A percentile compares a stretch with the other conserved stretches of the same genome.
These are phyloP conservation scores for Meandrina meandrites DNA, from an alignment of 92 coral and sea anemone genomes.

Conservation along the genomic window DNA sequence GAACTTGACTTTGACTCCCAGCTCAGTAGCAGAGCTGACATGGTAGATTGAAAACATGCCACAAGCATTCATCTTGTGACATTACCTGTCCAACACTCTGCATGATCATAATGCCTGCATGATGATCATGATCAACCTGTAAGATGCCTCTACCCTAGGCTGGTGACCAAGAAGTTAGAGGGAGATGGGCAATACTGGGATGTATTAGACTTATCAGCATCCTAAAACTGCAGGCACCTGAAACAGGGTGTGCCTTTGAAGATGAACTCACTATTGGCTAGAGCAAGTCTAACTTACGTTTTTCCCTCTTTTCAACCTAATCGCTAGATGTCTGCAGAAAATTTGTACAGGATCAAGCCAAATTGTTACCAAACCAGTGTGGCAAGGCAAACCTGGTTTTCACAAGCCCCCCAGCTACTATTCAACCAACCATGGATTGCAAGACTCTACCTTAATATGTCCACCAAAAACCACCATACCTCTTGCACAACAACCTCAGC, in stretches of 20 bases:
- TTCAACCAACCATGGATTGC: background rate
- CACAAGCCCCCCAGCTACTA: background rate
- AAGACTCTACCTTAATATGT: no score
- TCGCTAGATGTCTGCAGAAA: slow-evolving; percentile 6
- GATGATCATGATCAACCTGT: no score
- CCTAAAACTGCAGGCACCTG: slow-evolving; percentile 22
- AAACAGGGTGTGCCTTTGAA: slow-evolving; percentile 9
- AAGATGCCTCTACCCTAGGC: slow-evolving; percentile 11
- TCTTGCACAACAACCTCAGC: no score
- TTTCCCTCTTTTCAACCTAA: slow-evolving; percentile 32
- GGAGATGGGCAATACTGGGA: background rate
- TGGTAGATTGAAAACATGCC: slow-evolving; percentile 31
- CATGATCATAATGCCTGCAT: slow-evolving; percentile 14
- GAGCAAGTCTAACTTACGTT: slow-evolving; percentile 6
- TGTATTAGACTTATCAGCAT: background rate
- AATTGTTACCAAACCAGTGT: slow-evolving; percentile 27
- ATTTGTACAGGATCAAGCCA: slow-evolving; percentile 2
- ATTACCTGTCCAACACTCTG: background rate
- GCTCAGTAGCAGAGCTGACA: slow-evolving; percentile 25
- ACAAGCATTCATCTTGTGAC: slow-evolving; percentile 22
- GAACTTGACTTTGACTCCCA: no score
- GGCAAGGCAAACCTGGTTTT: slow-evolving; percentile 5
- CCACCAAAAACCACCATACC: no score
- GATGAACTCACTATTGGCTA: slow-evolving; percentile 26
- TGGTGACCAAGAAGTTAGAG: background rate